Evolutionary conservation across 2,797 vertebrate species (phyloP).

Genomic region (Loris lydekkerianus): DNA sequence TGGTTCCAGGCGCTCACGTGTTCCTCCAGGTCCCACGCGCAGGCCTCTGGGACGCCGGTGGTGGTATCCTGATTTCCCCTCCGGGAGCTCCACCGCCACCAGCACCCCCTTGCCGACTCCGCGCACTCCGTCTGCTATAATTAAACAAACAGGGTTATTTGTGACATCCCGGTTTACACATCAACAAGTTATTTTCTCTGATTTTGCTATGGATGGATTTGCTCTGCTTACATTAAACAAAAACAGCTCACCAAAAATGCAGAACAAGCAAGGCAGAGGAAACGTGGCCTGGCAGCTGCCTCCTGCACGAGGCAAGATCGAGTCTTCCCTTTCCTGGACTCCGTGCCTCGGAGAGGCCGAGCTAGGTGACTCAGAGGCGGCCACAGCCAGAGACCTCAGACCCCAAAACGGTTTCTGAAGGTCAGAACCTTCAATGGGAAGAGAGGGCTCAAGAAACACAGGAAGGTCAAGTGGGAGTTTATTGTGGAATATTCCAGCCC

Average conservation of each 20-base stretch:
- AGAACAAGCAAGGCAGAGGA: constrained; percentile 64
- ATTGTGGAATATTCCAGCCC: constrained; percentile 32
- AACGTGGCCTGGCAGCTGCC: constrained; percentile 67
- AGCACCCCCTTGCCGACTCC: constrained; percentile 13
- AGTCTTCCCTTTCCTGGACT: constrained; percentile 52
- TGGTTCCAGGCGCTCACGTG: constrained; percentile 19
- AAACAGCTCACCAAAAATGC: constrained; percentile 81
- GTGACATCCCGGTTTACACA: constrained; percentile 83
- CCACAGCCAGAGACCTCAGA: neutral
- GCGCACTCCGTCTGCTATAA: constrained; percentile 72
- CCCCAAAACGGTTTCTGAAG: fast-evolving
- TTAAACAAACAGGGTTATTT: constrained; percentile 84
- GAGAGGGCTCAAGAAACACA: neutral
- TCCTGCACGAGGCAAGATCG: neutral
- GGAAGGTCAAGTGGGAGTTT: constrained; percentile 28
- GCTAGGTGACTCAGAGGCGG: neutral
- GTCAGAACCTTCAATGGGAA: neutral
- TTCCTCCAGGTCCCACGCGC: neutral
- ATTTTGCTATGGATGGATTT: constrained; percentile 83
- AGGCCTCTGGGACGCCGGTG: constrained; percentile 11
- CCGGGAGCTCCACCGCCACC: neutral
- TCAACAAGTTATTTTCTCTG: constrained; percentile 80
- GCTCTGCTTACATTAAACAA: constrained; percentile 85
- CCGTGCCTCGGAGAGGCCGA: neutral
- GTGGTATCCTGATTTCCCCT: constrained; percentile 65